phyloP scores from a whole-genome alignment of 2,113 vertebrate species.

The Oenanthe oenanthe region DNA sequence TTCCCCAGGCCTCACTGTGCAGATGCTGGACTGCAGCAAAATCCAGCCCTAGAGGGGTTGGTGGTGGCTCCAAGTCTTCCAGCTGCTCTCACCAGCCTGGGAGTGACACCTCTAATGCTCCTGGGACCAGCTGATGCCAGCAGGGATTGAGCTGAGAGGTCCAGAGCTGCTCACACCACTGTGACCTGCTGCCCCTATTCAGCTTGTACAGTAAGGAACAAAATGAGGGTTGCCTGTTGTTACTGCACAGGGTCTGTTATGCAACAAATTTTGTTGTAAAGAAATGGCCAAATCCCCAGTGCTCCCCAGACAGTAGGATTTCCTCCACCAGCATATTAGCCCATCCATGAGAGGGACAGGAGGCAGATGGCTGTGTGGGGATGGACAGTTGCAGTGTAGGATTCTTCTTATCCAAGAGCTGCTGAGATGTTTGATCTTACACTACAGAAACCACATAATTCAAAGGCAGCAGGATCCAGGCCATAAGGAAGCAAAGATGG shows the following conservation, averaged over 20 bases:
- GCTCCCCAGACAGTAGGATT: neutral
- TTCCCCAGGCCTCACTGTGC: neutral
- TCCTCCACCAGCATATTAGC: neutral
- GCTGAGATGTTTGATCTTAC: neutral
- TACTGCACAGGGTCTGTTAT: neutral
- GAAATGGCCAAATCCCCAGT: neutral
- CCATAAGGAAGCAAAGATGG: neutral
- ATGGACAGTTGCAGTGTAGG: neutral
- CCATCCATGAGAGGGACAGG: neutral
- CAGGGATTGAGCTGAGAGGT: neutral
- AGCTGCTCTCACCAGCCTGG: neutral
- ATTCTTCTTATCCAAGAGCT: neutral
- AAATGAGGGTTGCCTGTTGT: neutral
- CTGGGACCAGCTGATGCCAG: neutral
- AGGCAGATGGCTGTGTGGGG: neutral
- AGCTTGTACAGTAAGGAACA: neutral
- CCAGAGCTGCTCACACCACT: neutral
- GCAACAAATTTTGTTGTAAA: neutral
- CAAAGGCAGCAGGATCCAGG: constrained; percentile 9
- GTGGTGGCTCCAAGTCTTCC: neutral
- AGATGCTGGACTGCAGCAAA: neutral
- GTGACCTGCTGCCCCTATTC: neutral
- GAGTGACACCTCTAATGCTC: neutral
- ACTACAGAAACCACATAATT: neutral
- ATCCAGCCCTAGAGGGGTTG: neutral